These are phyloP conservation scores for Stenchaetothrips biformis DNA, from an alignment of 2,888 invertebrate genomes.

Conservation along the genomic window DNA sequence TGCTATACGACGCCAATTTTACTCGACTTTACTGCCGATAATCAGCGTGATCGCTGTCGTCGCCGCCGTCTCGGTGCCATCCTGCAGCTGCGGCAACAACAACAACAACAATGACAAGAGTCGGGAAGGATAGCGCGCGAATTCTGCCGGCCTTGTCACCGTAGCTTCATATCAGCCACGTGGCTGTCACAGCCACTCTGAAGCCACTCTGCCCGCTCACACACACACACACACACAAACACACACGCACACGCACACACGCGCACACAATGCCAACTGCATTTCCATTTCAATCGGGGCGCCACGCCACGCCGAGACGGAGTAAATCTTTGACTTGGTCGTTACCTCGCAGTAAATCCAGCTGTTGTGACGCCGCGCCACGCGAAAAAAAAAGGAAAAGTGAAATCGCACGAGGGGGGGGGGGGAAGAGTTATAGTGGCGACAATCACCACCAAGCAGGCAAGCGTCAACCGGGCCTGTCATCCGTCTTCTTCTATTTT, in stretches of 20 bases:
- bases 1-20: no score
- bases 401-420: background rate
- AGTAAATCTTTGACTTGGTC: constrained; percentile 18
- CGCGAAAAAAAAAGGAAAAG: background rate
- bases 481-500: background rate
- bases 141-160: background rate
- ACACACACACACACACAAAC: no score
- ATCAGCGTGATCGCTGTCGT: no score
- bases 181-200: background rate
- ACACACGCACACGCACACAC: no score
- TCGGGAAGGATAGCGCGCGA: no score
- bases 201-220: no score
- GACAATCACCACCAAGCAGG: background rate
- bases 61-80: no score
- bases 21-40: no score
- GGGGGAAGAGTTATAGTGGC: constrained; percentile 3
- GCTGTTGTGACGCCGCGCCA: constrained; percentile 9
- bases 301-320: background rate
- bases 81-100: no score
- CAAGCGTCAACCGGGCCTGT: no score
- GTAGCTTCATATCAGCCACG: background rate
- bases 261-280: background rate
- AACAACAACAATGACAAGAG: no score
- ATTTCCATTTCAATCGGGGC: constrained; percentile 21
- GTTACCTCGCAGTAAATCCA: constrained; percentile 13